Evolutionary conservation across 2,113 vertebrate species (phyloP).

Genomic region (Psettodes erumei): DNA sequence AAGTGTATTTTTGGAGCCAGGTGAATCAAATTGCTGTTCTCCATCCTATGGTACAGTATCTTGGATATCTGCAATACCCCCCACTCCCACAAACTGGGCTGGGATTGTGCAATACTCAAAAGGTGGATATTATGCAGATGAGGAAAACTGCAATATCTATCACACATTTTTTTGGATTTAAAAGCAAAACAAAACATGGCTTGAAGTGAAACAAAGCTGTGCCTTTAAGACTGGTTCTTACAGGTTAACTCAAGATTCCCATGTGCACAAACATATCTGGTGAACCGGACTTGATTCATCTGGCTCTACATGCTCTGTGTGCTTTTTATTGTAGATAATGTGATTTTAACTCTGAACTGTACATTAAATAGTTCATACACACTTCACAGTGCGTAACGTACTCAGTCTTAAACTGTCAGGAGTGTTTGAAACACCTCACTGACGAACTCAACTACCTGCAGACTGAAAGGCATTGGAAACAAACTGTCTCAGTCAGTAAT

Average conservation of each 20-base stretch:
- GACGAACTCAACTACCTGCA: background rate
- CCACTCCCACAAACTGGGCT: conserved; percentile 14
- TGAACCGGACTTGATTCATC: conserved; percentile 72
- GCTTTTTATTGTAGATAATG: conserved; percentile 78
- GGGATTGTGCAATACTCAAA: conserved; percentile 38
- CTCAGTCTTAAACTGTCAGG: conserved; percentile 30
- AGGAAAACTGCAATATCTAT: background rate
- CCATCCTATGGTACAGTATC: conserved; percentile 25
- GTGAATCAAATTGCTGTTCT: conserved; percentile 68
- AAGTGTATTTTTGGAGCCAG: conserved; percentile 76
- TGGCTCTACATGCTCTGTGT: conserved; percentile 73
- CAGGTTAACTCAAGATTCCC: conserved; percentile 38
- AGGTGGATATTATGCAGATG: background rate
- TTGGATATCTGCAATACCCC: conserved; percentile 1
- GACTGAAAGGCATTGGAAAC: background rate
- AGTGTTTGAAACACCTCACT: background rate
- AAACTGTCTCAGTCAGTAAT: too few relatives aligned
- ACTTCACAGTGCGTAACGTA: conserved; percentile 45
- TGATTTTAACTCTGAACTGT: conserved; percentile 79
- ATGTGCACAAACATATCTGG: conserved; percentile 30
- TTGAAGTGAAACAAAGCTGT: conserved; percentile 45
- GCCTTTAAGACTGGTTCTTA: conserved; percentile 62
- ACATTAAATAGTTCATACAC: conserved; percentile 79
- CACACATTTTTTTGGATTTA: conserved; percentile 19
- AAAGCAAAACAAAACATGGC: conserved; percentile 27